Evolutionary conservation across 2,797 vertebrate species (phyloP), one percentile per base, ranked within the genome.

Genomic region (Urocyon cinereoargenteus): DNA sequence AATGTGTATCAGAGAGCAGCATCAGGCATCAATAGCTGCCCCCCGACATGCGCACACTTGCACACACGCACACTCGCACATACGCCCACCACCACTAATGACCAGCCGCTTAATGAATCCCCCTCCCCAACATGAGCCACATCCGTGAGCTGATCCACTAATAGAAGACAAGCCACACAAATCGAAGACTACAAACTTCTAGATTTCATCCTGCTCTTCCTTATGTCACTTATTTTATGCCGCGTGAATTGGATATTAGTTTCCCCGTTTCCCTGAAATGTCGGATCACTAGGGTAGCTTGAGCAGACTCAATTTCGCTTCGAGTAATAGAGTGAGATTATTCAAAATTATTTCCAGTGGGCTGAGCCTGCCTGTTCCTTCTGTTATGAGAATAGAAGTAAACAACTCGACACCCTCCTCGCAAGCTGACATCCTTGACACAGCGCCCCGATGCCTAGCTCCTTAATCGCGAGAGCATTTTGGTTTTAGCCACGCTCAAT

Each of bases 291-390:
- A 79, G 98, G 97, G 98, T 98, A 98, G 97, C 98, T 97, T 92
- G 97, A 98, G 96, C 98, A 98, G 98, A 98, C 98, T 99, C 98
- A 98, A 98, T 99, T 99, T 99, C 98, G 95, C 97, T 12, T 93
- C 91, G 87, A 98, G 98, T 99, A 99, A 99, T 99, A 98, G 98
- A 98, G 97, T 98, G 98, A 98, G 98, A 99, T 99, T 99, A 98
- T 98, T 98, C 97, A 96, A 98, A 98, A 99, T 99, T 99, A 99
- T 98, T 99, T 99, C 98, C 99, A 98, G 98, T 98, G 98, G 98
- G 98, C 97, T 98, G 98, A 97, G 94, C 98, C 95, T 98, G 95
- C 97, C 98, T 94, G 94, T 96, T 98, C 98, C 98, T 99, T 99
- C 98, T 99, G 98, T 98, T 98, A 95, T 97, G 98, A 99, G 98